Base-by-base conservation (phyloP, 2,797 vertebrate genomes). In the Etheostoma perlongum region DNA sequence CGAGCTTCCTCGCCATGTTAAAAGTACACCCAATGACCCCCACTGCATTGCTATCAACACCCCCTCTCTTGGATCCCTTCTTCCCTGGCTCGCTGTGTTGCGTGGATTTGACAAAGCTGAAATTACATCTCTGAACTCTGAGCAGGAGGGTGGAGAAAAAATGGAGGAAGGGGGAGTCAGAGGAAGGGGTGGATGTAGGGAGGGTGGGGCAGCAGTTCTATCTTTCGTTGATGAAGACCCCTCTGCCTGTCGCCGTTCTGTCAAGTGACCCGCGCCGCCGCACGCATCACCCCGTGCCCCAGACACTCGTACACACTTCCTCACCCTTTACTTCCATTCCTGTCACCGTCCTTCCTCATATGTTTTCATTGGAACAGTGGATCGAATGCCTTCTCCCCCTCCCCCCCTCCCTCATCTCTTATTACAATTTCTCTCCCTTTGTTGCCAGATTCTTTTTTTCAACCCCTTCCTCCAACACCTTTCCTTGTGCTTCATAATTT, bases 181-280 rank as follows among this genome's bases (percentile, higher is more conserved):
- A 47, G 40, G 53, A 51, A 54, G 53, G 63, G 33, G n/a, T 21
- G 44, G 33, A 7, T 25, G 30, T 7, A 15, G 13, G 12, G 27
- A n/a, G 14, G 21, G 36, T 27, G 11, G 27, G 46, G 5, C 7
- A 61, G 21, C 2, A 1, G 25, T 44, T 71, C 15, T 76, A 75
- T 84, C 80, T 86, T 84, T 85, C 59, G 75, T 58, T 25, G 23
- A 87, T 86, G 84, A 83, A 83, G 87, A 86, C 52, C 49, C 40
- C 40, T 59, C 9, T 16, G 0, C 33, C 30, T 14, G 1, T 33
- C 4, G 0, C 49, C 44, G 16, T 15, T 47, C 48, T 58, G 46
- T 60, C 60, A 52, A 49, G 33, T 79, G 59, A 73, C 78, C 80
- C 19, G 16, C 75, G 57, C 47, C 14, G 1, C 63, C 72, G 66